Percentiles rank a stretch among this genome's conserved stretches.
These are phyloP conservation scores for Invenusta paracnida DNA, from an alignment of 2,888 invertebrate genomes.

Conservation along the genomic window DNA sequence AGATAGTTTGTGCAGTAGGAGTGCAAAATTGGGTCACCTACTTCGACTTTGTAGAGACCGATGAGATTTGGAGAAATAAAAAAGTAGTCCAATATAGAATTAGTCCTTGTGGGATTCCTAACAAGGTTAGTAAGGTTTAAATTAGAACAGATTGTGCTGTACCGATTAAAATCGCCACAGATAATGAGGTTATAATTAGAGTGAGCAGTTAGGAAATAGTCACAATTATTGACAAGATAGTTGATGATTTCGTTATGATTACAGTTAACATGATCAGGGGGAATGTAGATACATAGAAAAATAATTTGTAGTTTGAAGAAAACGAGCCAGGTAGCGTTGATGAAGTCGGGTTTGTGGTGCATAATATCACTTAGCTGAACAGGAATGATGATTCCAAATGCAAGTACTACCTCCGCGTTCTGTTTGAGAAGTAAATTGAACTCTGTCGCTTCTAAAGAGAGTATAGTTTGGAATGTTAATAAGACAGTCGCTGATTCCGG, in stretches of 20 bases:
- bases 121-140: not conserved
- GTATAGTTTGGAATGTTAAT: too few relatives aligned
- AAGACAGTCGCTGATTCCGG: too few relatives aligned
- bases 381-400: too few relatives aligned
- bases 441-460: too few relatives aligned
- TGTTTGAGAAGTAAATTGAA: too few relatives aligned
- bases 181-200: not conserved
- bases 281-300: not conserved
- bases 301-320: too few relatives aligned
- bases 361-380: too few relatives aligned
- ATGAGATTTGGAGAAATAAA: not conserved
- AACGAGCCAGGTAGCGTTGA: too few relatives aligned
- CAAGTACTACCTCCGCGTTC: too few relatives aligned
- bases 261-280: not conserved
- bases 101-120: not conserved
- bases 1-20: not conserved
- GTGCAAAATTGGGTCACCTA: not conserved
- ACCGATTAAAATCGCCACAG: not conserved
- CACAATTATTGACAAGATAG: not conserved
- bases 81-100: not conserved
- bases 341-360: too few relatives aligned
- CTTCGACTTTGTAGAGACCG: not conserved
- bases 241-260: not conserved
- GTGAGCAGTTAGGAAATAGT: not conserved
- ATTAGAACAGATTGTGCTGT: not conserved